Evolutionary conservation across 2,888 invertebrate species (phyloP).

Genomic region (Lepidocyrtinus sp.): DNA sequence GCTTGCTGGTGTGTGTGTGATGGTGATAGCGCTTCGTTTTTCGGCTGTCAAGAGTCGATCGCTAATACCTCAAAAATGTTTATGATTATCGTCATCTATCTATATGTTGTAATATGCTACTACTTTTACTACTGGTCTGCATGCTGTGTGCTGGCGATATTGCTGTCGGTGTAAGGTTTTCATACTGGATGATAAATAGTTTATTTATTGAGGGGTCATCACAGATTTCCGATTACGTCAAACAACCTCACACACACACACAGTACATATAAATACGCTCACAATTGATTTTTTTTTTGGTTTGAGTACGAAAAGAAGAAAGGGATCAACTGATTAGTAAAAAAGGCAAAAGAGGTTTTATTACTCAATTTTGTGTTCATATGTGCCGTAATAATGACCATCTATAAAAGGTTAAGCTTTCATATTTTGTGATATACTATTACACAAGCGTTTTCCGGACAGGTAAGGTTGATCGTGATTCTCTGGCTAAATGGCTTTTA

Average conservation of each 20-base stretch:
- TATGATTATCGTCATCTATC: constrained; percentile 19
- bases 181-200: constrained; percentile 67
- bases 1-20: constrained; percentile 15
- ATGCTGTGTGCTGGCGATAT: constrained; percentile 42
- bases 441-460: not conserved
- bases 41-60: constrained; percentile 57
- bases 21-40: constrained; percentile 17
- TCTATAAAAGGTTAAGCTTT: constrained; percentile 31
- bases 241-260: constrained; percentile 56
- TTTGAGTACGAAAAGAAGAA: constrained; percentile 26
- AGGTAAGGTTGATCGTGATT: not conserved
- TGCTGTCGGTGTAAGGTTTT: constrained; percentile 45
- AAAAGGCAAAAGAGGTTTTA: constrained; percentile 33
- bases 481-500: not conserved
- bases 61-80: constrained; percentile 47
- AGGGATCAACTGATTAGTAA: constrained; percentile 14
- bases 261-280: constrained; percentile 34
- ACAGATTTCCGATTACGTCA: constrained; percentile 69
- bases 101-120: not conserved
- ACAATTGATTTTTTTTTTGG: constrained; percentile 9
- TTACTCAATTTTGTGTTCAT: constrained; percentile 56
- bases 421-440: constrained; percentile 17
- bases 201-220: constrained; percentile 70
- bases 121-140: constrained; percentile 2
- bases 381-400: not conserved